phyloP scores from a whole-genome alignment of 2,888 invertebrate species.

The Pachycephus smyrnensis region DNA sequence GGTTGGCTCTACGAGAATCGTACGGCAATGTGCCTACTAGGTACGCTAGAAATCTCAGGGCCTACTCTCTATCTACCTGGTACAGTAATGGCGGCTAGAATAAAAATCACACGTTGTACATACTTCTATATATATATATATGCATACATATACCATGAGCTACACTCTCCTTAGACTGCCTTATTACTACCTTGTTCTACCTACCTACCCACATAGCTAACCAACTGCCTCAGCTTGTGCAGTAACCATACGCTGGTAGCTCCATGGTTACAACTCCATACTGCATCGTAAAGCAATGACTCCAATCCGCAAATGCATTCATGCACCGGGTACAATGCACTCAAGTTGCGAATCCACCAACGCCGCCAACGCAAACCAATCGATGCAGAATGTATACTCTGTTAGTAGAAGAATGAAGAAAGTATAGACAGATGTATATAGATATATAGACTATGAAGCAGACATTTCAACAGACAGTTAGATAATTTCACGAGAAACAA shows the following conservation, averaged over 20 bases:
- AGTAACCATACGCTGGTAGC: not conserved
- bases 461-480: not conserved
- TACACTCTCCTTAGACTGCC: not conserved
- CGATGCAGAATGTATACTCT: not conserved
- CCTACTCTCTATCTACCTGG: constrained; percentile 10
- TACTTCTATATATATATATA: not conserved
- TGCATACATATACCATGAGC: not conserved
- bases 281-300: not conserved
- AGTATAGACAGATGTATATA: not conserved
- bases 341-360: not conserved
- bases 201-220: not conserved
- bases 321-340: not conserved
- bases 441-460: not conserved
- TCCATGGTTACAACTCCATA: not conserved
- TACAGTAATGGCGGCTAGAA: too few species aligned
- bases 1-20: constrained; percentile 24
- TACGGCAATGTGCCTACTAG: constrained; percentile 8
- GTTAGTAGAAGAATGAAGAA: not conserved
- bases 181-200: not conserved
- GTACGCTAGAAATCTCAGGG: constrained; percentile 27
- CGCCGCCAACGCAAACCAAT: not conserved
- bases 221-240: not conserved
- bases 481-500: not conserved
- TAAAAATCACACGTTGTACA: not conserved
- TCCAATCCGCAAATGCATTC: not conserved